Percentiles rank a stretch among this genome's conserved stretches.
phyloP scores from a whole-genome alignment of 2,797 vertebrate genomes.

The Hydrophis major region DNA sequence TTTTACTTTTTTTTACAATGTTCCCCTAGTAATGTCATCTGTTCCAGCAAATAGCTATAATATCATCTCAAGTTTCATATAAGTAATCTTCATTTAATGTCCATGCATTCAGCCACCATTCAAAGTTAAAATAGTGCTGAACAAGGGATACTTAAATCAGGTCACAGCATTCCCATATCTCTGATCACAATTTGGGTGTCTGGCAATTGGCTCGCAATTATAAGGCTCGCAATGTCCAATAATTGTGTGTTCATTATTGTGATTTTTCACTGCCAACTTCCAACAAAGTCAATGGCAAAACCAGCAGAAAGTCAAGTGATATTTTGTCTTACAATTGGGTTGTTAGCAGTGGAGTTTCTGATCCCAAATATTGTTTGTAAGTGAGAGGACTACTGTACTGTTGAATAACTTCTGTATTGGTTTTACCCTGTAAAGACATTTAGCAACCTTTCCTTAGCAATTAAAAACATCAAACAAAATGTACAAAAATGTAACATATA shows the following conservation, averaged over 20 bases:
- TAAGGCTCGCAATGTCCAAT: background rate
- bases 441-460: background rate
- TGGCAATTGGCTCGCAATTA: background rate
- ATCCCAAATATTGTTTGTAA: background rate
- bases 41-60: background rate
- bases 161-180: background rate
- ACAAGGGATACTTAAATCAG: background rate
- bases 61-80: background rate
- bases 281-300: background rate
- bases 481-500: background rate
- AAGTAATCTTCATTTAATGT: background rate
- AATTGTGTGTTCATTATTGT: background rate
- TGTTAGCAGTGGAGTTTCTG: background rate
- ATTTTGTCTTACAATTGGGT: background rate
- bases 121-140: background rate
- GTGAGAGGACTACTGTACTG: background rate
- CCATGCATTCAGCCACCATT: background rate
- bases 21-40: background rate
- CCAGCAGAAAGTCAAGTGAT: background rate
- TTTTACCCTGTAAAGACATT: background rate
- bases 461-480: background rate
- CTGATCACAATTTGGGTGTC: background rate
- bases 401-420: background rate
- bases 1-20: background rate
- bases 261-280: background rate